Evolutionary conservation across 2,888 invertebrate genomes (phyloP), one percentile per base, ranked within the genome.

Genomic region (Drosophila kuntzei): DNA sequence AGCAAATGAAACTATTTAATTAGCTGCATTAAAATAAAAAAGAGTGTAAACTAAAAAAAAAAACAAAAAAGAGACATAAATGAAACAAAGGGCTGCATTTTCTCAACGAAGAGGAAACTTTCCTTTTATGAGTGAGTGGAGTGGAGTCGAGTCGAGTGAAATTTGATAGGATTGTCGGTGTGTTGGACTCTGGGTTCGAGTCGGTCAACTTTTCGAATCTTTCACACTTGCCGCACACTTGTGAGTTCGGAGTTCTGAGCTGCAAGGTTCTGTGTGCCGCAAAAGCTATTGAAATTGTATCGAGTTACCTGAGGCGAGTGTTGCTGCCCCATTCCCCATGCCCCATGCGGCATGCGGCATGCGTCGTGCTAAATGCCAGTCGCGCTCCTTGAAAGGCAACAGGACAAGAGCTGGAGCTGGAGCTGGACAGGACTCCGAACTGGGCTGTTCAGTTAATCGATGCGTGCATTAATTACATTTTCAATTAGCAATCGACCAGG

Each of bases 201-300:
- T 58, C 69, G 75, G 60, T 60, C 79, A 71, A 79, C 62, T 71
- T 66, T 57, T 62, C 68, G 87, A 72, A 83, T 84, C 80, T 85
- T 86, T 86, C 87, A 87, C 85, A 86, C 85, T 86, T 86, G 89
- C 87, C 85, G 87, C 89, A 89, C 88, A 86, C 84, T 86, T 77
- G 47, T 65, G 71, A 60, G 49, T 66, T 43, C 3, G 53, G 64
- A 59, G 44, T 66, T 41, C 4, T 37, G 46, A 49, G 47, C 44
- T 54, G 71, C 63, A 63, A 57, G 50, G 27, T 34, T 32, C 20
- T 34, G 51, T 47, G 84, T 72, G 27, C 27, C 55, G 44, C n/a
- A 8, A 47, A 22, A 36, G 43, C 87, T 50, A 74, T 87, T 87
- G 89, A 89, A 84, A 89, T 49, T 76, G 80, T 85, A 85, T 86